Conservation (phyloP, 1,140 invertebrate species). For the Lethrus apterus region DNA sequence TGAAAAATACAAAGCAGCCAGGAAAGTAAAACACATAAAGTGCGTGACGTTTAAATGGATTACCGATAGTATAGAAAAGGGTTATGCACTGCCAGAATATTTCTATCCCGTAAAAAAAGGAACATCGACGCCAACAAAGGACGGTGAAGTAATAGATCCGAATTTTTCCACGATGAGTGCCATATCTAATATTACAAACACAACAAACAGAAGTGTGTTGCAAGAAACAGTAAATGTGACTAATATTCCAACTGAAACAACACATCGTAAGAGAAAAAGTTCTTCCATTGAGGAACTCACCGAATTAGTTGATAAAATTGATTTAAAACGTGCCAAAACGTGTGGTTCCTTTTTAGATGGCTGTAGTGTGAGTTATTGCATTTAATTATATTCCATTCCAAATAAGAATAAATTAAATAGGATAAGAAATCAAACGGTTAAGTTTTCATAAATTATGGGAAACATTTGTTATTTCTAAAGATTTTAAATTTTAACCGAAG, state of each 20-base stretch:
- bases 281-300: slow-evolving; percentile 12
- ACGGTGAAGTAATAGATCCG: slow-evolving; percentile 35
- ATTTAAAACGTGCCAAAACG: slow-evolving; percentile 57
- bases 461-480: no score
- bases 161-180: slow-evolving; percentile 38
- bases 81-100: slow-evolving; percentile 62
- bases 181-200: slow-evolving; percentile 10
- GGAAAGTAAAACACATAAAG: slow-evolving; percentile 65
- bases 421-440: not conserved
- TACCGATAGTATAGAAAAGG: slow-evolving; percentile 62
- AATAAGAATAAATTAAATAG: not conserved
- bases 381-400: no score
- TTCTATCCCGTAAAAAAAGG: slow-evolving; percentile 55
- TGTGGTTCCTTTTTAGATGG: slow-evolving; percentile 76
- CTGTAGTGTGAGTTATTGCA: slow-evolving; percentile 57
- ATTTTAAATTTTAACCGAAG: no score
- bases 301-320: slow-evolving; percentile 47
- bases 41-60: slow-evolving; percentile 66
- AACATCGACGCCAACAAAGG: slow-evolving; percentile 50
- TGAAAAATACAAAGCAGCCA: slow-evolving; percentile 74
- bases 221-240: slow-evolving; percentile 15
- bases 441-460: no score
- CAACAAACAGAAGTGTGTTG: not conserved
- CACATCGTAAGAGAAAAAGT: slow-evolving; percentile 11
- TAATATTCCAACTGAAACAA: not conserved